Percentiles rank a stretch among this genome's conserved stretches.
phyloP scores from a whole-genome alignment of 2,113 vertebrate species.

The Elanoides forficatus region DNA sequence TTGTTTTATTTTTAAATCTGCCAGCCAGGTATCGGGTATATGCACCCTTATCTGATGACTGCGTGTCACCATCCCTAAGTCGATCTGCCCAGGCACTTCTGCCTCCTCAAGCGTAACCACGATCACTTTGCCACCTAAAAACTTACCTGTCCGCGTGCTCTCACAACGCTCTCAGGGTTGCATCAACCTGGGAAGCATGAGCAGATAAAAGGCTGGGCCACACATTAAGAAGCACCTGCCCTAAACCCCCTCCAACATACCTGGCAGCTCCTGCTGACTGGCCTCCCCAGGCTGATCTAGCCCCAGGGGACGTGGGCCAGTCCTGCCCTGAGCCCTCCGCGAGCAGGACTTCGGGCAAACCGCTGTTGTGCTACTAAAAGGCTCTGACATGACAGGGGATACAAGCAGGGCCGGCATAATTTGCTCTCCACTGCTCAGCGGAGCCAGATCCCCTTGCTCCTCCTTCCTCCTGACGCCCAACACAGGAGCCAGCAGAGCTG shows the following conservation, averaged over 20 bases:
- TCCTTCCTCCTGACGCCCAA: neutral
- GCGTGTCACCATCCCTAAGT: neutral
- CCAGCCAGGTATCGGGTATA: neutral
- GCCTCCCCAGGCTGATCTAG: neutral
- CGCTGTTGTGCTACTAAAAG: neutral
- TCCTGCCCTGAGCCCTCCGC: neutral
- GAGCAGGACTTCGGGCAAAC: neutral
- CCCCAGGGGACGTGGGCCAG: neutral
- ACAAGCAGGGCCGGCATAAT: accelerated
- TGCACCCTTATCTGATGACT: neutral
- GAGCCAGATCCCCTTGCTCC: neutral
- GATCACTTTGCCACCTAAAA: neutral
- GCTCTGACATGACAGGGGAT: neutral
- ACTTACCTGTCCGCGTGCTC: accelerated
- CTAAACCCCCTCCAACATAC: neutral
- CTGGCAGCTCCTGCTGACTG: neutral
- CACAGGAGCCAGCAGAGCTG: neutral
- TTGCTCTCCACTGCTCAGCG: neutral
- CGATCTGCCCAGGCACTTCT: neutral
- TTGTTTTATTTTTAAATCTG: neutral
- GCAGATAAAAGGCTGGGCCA: neutral
- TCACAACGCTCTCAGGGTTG: neutral
- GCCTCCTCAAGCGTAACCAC: neutral
- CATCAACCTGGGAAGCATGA: neutral
- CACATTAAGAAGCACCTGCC: neutral